phyloP scores from a whole-genome alignment of 2,113 vertebrate species.

The Tetrao urogallus region DNA sequence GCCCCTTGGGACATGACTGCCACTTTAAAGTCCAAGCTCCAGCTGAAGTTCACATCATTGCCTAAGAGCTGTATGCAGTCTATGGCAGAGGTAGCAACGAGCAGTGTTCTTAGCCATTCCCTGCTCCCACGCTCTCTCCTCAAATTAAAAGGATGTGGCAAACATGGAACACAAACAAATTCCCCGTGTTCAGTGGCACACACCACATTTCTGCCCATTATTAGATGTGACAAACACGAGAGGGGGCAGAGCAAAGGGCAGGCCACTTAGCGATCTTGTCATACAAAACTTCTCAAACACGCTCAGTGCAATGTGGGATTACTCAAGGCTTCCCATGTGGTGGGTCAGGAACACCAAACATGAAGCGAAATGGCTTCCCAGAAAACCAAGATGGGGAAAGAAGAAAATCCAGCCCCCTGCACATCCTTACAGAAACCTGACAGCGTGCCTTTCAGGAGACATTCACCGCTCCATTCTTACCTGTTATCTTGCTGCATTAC shows the following conservation, averaged over 20 bases:
- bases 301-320: slow-evolving; percentile 56
- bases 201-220: slow-evolving; percentile 61
- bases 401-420: not conserved
- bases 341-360: not conserved
- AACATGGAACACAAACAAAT: slow-evolving; percentile 57
- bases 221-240: slow-evolving; percentile 73
- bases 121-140: slow-evolving; percentile 63
- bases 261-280: slow-evolving; percentile 49
- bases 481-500: not conserved
- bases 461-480: not conserved
- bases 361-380: not conserved
- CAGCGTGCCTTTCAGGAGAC: not conserved
- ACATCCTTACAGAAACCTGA: not conserved
- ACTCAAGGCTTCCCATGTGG: slow-evolving; percentile 39
- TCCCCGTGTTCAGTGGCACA: slow-evolving; percentile 66
- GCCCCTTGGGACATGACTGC: not conserved
- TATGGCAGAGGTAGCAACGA: not conserved
- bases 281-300: slow-evolving; percentile 64
- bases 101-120: not conserved
- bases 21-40: not conserved
- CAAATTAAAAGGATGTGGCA: slow-evolving; percentile 64
- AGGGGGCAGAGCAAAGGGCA: slow-evolving; percentile 72
- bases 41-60: not conserved
- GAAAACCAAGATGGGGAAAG: not conserved
- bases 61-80: not conserved